Base-by-base conservation (phyloP, 2,797 vertebrate species). In the Phoxinus dragarum region DNA sequence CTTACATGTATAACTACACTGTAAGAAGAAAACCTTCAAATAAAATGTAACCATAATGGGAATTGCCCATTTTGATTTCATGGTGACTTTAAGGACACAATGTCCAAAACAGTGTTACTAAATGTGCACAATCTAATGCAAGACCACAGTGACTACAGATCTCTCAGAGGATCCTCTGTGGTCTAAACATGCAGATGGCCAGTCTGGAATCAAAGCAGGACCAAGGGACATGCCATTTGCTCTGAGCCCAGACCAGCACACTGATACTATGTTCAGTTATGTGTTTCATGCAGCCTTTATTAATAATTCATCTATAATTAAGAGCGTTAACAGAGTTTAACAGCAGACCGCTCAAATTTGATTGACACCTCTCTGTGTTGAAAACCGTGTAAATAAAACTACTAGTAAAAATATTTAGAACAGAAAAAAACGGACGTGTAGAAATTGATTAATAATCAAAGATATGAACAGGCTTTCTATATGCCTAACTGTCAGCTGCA, bases 161-260 rank as follows among this genome's bases (percentile, higher is more conserved):
- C 71, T 42, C 64, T 87, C 80, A 77, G 52, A 85, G 80, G 52
- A 31, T 61, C 36, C 27, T 38, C 52, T 73, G 10, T 64, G 82
- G 73, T 54, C 73, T 75, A 69, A 47, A 67, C 64, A 61, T 59
- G 23, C 86, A 85, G 83, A 80, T 87, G 86, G 79, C 16, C 59
- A 3, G 72, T 42, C 77, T 56, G 72, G 66, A 64, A 80, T 87
- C 83, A 84, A 78, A 87, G 42, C 67, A 64, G 83, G 73, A 85
- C 82, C 83, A 56, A 31, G 86, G 86, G 79, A 87, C 66, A 17
- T 87, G 86, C 71, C 83, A 85, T 87, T 87, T 87, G 47, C 83
- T 17, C n/a, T 17, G 72, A 81, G 82, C 44, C 69, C 61, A 81
- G 71, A 80, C 86, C 73, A 80, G 64, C 78, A 87, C 82, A 77